Evolutionary conservation across 2,113 vertebrate species (phyloP), one percentile per base, ranked within the genome.

Genomic region (Cnemophilus loriae): DNA sequence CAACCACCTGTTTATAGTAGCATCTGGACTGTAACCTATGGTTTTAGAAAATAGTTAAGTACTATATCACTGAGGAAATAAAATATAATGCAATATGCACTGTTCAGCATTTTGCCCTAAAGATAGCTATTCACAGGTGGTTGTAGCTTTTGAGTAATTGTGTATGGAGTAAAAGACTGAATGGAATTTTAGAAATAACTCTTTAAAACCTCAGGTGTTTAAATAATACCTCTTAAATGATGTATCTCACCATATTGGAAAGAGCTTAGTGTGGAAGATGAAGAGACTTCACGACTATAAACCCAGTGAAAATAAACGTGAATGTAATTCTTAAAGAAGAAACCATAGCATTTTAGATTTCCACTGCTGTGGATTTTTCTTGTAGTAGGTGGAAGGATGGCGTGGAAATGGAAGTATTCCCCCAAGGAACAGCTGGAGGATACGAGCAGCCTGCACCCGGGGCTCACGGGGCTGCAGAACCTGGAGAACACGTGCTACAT

Each of bases 401-500:
- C 65, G 59, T 73, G 73, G 87, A 80, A 76, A 22, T 10, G 28
- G 63, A 92, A 41, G 28, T 13, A 46, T 35, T 91, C 85, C 17
- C 57, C 17, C 37, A 79, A 32, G 4, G n/a, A 96, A 7, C 12
- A 16, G 3, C 49, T 67, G 11, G 84, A 78, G 30, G 64, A 87
- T 18, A 4, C 2, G 71, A 81, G 22, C 47, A 88, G 68, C 28
- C 88, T 27, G 13, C 9, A 33, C 7, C 87, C 94, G 9, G 97
- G 97, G 9, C 98, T 98, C 30, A 98, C 98, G 0, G 99, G 99
- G 60, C 97, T 99, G 68, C 91, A 96, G 15, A 99, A 99, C 86
- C 93, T 90, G 24, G 98, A 98, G 53, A 99, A 99, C 97, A 98
- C 98, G 1, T 99, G 99, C 97, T 99, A 99, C 96, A 95, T 99